phyloP scores from a whole-genome alignment of 2,113 vertebrate genomes.

The Euleptes europaea region DNA sequence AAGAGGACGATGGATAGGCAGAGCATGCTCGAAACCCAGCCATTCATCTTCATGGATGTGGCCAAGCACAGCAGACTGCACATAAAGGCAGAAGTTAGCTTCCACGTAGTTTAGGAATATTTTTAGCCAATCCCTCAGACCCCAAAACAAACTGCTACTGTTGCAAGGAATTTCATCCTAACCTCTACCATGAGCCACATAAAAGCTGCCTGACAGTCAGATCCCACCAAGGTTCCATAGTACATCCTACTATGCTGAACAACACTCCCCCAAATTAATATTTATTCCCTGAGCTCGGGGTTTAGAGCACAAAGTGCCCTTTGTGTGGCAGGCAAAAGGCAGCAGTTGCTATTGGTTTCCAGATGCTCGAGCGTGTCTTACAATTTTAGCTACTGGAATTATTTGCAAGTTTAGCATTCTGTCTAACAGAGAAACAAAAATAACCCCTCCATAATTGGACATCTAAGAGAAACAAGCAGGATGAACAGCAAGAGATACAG shows the following conservation, averaged over 20 bases:
- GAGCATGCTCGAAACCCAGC: slow-evolving; percentile 26
- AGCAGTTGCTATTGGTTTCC: neutral
- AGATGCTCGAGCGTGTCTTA: neutral
- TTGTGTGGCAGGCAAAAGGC: neutral
- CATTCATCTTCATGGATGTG: slow-evolving; percentile 55
- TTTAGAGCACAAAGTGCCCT: neutral
- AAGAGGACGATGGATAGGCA: slow-evolving; percentile 56
- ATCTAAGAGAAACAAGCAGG: too few relatives aligned
- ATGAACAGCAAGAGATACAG: neutral
- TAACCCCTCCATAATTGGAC: neutral
- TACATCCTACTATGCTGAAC: neutral
- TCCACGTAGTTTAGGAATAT: neutral
- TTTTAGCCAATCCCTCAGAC: neutral
- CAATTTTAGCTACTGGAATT: neutral
- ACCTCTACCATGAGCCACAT: neutral
- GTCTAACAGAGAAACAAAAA: neutral
- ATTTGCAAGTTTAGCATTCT: neutral
- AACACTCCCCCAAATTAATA: neutral
- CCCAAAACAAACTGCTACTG: neutral
- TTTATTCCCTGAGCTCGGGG: neutral
- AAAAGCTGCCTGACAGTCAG: neutral
- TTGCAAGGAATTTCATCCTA: neutral
- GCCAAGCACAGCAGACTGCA: slow-evolving; percentile 40
- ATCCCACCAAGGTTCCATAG: neutral
- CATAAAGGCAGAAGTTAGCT: neutral